Percentiles rank a stretch among this genome's conserved stretches.
Conservation (phyloP, 2,113 vertebrate genomes). For the Microcebus griseorufus region DNA sequence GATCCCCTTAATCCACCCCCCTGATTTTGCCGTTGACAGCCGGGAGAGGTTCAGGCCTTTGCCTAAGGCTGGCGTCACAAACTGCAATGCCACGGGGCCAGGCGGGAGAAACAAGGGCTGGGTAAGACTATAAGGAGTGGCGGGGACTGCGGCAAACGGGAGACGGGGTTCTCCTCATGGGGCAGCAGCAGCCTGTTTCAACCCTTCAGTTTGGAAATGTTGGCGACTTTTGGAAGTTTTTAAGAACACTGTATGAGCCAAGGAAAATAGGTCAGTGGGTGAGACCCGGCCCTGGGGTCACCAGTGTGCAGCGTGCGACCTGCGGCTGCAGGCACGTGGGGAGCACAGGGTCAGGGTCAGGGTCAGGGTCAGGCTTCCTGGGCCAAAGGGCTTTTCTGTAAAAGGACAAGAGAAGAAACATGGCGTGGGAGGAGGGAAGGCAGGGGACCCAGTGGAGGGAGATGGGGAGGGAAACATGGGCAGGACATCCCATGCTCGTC, state of each 20-base stretch:
- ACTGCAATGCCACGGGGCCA: not conserved
- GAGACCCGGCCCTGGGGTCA: not conserved
- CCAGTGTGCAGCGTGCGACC: not conserved
- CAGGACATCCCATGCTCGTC: fast-evolving
- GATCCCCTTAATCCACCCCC: not conserved
- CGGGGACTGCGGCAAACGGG: not conserved
- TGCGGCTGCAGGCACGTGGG: not conserved
- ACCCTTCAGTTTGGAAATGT: constrained; percentile 15
- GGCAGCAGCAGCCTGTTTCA: not conserved
- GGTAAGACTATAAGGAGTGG: not conserved
- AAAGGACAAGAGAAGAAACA: too few species aligned
- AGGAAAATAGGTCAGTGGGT: constrained; percentile 13
- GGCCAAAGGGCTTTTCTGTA: not conserved
- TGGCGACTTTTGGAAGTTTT: constrained; percentile 6
- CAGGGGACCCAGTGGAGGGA: not conserved
- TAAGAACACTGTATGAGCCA: not conserved
- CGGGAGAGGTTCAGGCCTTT: not conserved
- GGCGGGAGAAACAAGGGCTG: not conserved
- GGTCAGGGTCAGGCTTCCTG: not conserved
- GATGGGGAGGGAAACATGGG: not conserved
- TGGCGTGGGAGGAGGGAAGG: not conserved
- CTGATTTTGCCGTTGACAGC: not conserved
- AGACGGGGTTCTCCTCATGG: fast-evolving
- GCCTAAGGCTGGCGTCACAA: not conserved
- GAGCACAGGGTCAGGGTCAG: not conserved